Percentiles rank a stretch among this genome's conserved stretches.
phyloP scores from a whole-genome alignment of 2,113 vertebrate genomes.

The Plectropomus leopardus region DNA sequence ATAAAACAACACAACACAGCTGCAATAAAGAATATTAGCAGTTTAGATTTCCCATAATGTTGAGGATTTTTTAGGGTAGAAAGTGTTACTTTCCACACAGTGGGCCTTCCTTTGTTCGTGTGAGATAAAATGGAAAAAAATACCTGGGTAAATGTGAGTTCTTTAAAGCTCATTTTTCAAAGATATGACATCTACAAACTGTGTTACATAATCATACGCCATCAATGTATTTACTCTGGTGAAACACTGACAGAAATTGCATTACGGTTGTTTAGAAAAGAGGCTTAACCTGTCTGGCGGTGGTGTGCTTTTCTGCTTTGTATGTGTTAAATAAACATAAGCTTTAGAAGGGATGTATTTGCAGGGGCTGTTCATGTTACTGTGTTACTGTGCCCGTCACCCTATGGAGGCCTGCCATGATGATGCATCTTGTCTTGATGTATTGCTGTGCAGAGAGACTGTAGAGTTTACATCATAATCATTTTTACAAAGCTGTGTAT shows the following conservation, averaged over 20 bases:
- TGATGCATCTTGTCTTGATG: neutral
- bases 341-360: neutral
- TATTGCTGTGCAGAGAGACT: neutral
- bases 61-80: neutral
- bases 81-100: neutral
- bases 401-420: neutral
- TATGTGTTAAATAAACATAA: conserved; percentile 20
- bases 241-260: conserved; percentile 10
- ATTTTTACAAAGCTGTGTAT: neutral
- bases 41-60: neutral
- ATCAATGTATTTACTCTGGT: neutral
- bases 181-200: neutral
- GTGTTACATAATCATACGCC: neutral
- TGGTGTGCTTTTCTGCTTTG: neutral
- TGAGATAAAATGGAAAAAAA: neutral
- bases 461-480: neutral
- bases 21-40: neutral
- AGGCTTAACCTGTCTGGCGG: neutral
- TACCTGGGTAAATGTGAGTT: neutral
- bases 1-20: neutral
- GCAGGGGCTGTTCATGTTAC: neutral
- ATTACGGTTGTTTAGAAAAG: conserved; percentile 5
- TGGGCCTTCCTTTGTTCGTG: neutral
- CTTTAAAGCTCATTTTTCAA: neutral
- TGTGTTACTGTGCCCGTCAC: neutral